phyloP scores from a whole-genome alignment of 2,113 vertebrate genomes.

The Poecile atricapillus region DNA sequence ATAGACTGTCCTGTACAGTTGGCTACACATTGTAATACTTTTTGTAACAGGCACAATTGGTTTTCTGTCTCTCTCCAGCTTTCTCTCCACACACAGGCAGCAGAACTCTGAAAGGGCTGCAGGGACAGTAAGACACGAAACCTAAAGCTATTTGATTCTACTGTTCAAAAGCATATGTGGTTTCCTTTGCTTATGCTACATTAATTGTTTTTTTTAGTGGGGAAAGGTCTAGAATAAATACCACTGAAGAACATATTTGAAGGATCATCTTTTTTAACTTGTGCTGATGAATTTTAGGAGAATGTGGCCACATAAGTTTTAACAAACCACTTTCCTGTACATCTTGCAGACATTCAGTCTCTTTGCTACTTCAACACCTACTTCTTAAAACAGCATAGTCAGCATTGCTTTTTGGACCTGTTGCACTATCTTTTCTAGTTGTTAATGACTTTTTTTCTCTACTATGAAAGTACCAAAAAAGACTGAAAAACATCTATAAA shows the following conservation, averaged over 20 bases:
- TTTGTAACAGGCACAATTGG: neutral
- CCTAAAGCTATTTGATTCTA: neutral
- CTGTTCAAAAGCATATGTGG: neutral
- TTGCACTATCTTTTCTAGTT: neutral
- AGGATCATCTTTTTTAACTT: neutral
- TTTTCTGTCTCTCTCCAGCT: neutral
- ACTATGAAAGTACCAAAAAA: neutral
- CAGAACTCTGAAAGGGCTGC: neutral
- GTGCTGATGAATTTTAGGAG: neutral
- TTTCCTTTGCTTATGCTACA: neutral
- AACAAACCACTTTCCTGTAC: neutral
- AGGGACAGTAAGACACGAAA: neutral
- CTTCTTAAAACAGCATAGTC: neutral
- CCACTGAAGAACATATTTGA: neutral
- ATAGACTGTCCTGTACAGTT: neutral
- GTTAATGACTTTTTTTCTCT: neutral
- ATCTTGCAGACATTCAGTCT: neutral
- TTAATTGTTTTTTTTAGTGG: neutral
- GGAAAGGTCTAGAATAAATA: neutral
- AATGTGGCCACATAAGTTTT: neutral
- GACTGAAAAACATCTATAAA: constrained; percentile 7
- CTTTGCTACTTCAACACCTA: neutral
- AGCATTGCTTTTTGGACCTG: neutral
- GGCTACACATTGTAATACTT: neutral
- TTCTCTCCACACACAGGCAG: neutral